Evolutionary conservation across 1,140 invertebrate species (phyloP).

Genomic region (Platyscapa corneri): DNA sequence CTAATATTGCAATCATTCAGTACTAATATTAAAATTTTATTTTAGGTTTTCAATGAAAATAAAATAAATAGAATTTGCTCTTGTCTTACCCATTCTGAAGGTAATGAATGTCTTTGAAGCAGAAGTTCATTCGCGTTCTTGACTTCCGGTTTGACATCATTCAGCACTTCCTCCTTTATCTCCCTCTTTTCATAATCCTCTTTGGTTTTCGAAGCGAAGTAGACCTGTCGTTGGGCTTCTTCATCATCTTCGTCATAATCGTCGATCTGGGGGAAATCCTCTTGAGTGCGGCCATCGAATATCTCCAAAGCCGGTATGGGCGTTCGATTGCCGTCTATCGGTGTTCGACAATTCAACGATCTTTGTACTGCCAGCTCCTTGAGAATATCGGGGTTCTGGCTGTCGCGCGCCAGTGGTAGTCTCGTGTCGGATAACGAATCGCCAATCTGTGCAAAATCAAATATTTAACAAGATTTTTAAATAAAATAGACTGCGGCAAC

Average conservation of each 20-base stretch:
- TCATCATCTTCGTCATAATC: conserved; percentile 54
- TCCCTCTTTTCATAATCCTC: conserved; percentile 47
- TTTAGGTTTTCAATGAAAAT: background rate
- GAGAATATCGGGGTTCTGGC: conserved; percentile 69
- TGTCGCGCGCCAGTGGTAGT: conserved; percentile 64
- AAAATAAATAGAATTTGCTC: background rate
- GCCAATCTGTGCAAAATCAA: background rate
- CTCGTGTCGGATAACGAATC: background rate
- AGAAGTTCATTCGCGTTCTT: background rate
- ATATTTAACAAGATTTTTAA: background rate
- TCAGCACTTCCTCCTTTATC: conserved; percentile 38
- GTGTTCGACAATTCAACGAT: conserved; percentile 67
- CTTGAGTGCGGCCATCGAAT: conserved; percentile 28
- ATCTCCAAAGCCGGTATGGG: conserved; percentile 64
- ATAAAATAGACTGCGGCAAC: too few relatives aligned
- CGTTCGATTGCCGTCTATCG: conserved; percentile 63
- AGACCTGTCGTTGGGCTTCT: conserved; percentile 56
- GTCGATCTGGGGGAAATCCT: conserved; percentile 68
- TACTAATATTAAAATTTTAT: too few relatives aligned
- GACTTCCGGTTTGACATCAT: conserved; percentile 4
- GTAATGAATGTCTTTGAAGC: background rate
- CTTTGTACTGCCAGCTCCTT: conserved; percentile 68
- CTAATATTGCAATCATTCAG: too few relatives aligned
- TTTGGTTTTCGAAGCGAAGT: conserved; percentile 53
- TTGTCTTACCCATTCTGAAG: conserved; percentile 43